phyloP scores from a whole-genome alignment of 37 sponge, comb jelly and placozoan genomes.

The Halichondria panicea region DNA sequence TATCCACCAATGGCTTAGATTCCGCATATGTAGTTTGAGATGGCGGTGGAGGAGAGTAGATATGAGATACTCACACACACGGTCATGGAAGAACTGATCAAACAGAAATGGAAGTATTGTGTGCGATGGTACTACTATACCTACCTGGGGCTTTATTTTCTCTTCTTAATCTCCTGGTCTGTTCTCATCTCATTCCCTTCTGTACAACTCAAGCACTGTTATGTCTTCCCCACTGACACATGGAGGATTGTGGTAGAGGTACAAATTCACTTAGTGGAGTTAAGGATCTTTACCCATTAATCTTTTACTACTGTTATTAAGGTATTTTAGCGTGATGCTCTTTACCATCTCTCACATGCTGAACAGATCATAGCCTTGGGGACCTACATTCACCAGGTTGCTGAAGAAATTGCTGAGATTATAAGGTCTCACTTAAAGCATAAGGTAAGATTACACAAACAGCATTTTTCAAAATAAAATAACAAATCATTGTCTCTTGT shows the following conservation, averaged over 20 bases:
- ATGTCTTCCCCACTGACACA: conserved; percentile 17
- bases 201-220: conserved; percentile 20
- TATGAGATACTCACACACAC: conserved; percentile 50
- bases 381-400: conserved; percentile 7
- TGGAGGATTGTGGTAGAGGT: conserved; percentile 45
- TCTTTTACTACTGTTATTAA: not conserved
- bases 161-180: conserved; percentile 49
- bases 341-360: not conserved
- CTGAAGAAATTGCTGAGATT: conserved; percentile 26
- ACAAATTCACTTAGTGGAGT: too few relatives aligned
- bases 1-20: not conserved
- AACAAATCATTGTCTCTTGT: not conserved
- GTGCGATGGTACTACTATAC: conserved; percentile 15
- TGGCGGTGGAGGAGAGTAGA: conserved; percentile 18
- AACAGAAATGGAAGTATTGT: conserved; percentile 54
- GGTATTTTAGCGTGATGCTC: too few relatives aligned
- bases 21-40: conserved; percentile 24
- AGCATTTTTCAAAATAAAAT: not conserved
- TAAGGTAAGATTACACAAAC: conserved; percentile 2
- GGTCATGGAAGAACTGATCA: conserved; percentile 53
- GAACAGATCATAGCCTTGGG: conserved; percentile 18
- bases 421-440: conserved; percentile 8
- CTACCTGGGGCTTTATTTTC: conserved; percentile 5
- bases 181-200: conserved; percentile 22
- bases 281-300: not conserved